These are phyloP conservation scores for Megamerina dolium DNA, from an alignment of 2,888 invertebrate genomes.

Conservation along the genomic window DNA sequence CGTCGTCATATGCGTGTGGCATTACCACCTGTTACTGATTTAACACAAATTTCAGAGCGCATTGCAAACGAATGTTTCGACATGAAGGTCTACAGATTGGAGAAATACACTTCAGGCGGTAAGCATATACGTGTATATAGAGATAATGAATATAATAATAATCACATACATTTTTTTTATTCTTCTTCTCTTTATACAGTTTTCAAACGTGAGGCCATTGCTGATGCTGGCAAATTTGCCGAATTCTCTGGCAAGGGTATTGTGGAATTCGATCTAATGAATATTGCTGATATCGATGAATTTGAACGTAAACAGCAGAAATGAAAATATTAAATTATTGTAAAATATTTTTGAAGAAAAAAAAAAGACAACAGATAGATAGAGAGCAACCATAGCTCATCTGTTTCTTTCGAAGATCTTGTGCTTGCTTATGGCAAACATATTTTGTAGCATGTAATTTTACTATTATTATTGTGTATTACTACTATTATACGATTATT, in stretches of 20 bases:
- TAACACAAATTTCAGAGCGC: constrained; percentile 59
- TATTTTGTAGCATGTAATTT: constrained; percentile 29
- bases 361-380: neutral
- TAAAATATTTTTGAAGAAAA: constrained; percentile 5
- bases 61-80: constrained; percentile 66
- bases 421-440: constrained; percentile 18
- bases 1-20: constrained; percentile 71
- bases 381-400: neutral
- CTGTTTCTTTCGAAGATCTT: neutral
- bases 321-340: neutral
- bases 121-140: constrained; percentile 34
- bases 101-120: constrained; percentile 62
- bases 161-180: constrained; percentile 1
- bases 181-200: constrained; percentile 49
- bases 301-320: constrained; percentile 33
- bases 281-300: constrained; percentile 58
- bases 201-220: constrained; percentile 54
- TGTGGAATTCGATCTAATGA: constrained; percentile 67
- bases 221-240: constrained; percentile 59
- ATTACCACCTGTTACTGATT: constrained; percentile 62
- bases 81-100: constrained; percentile 68
- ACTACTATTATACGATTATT: too few relatives aligned
- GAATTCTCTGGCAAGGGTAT: constrained; percentile 73
- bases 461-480: too few relatives aligned
- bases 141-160: neutral